Evolutionary conservation across 2,797 vertebrate species (phyloP).

Genomic region (Triplophysa bombifrons): DNA sequence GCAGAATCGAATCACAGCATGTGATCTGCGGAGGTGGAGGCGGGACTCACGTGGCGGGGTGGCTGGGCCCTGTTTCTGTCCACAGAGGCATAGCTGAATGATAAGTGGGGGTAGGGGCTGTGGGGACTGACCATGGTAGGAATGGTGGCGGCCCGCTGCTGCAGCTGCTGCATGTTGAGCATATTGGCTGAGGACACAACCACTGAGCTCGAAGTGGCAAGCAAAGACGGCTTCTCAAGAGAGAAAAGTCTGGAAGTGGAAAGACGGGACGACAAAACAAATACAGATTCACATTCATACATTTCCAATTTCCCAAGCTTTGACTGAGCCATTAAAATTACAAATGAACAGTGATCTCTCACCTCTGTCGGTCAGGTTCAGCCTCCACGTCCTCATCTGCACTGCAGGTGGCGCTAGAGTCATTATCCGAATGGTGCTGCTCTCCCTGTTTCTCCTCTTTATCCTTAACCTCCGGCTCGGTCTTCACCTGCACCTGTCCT

Average conservation of each 20-base stretch:
- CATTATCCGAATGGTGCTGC: conserved; percentile 90
- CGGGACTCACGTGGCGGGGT: conserved; percentile 57
- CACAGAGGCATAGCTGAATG: conserved; percentile 56
- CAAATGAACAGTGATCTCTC: background rate
- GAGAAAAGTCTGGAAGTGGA: conserved; percentile 81
- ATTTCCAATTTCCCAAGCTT: no score
- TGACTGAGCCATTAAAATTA: no score
- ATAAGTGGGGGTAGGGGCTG: conserved; percentile 54
- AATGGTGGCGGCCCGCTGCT: conserved; percentile 92
- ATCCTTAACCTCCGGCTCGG: conserved; percentile 89
- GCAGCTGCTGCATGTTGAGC: conserved; percentile 92
- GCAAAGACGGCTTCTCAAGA: conserved; percentile 89
- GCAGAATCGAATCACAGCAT: conserved; percentile 29
- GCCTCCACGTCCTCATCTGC: conserved; percentile 96
- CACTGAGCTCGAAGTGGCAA: conserved; percentile 83
- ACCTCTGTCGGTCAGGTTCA: conserved; percentile 91
- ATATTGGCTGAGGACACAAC: conserved; percentile 88
- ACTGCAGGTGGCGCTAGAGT: conserved; percentile 99
- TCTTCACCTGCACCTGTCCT: conserved; percentile 84
- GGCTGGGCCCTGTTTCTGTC: conserved; percentile 52
- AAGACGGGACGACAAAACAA: background rate
- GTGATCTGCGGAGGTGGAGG: conserved; percentile 34
- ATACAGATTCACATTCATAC: no score
- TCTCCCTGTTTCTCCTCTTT: conserved; percentile 83
- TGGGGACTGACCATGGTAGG: conserved; percentile 89